Conservation (phyloP, 2,797 vertebrate species). For the Choloepus didactylus region DNA sequence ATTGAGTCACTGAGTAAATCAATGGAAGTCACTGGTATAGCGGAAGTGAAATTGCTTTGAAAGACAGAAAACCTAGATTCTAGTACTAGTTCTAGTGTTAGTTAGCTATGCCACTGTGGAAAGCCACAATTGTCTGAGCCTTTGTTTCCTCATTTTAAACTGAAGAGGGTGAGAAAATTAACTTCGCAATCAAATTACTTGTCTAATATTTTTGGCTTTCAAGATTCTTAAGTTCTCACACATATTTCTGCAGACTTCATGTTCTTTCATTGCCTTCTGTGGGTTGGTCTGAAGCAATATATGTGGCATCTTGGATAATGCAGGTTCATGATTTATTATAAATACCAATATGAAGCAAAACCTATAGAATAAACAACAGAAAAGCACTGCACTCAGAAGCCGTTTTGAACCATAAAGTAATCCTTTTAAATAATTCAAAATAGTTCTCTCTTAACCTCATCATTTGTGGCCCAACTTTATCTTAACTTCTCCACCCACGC, state of each 20-base stretch:
- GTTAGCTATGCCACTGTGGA: not conserved
- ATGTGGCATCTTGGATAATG: not conserved
- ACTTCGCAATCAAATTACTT: not conserved
- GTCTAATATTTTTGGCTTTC: not conserved
- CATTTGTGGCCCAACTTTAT: not conserved
- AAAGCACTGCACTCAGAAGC: not conserved
- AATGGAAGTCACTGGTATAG: not conserved
- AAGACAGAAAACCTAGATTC: not conserved
- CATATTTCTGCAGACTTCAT: not conserved
- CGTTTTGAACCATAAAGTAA: not conserved
- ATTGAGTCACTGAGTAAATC: not conserved
- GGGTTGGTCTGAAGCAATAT: not conserved
- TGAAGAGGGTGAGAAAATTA: not conserved
- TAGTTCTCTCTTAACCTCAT: not conserved
- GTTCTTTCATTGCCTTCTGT: not conserved
- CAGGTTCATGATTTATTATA: not conserved
- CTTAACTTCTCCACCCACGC: not conserved
- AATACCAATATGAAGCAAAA: not conserved
- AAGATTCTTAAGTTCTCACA: not conserved
- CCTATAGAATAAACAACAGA: not conserved
- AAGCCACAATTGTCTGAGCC: not conserved
- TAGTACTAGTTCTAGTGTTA: not conserved
- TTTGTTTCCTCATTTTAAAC: not conserved
- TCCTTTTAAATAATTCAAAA: constrained; percentile 16
- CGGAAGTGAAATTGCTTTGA: not conserved